Percentiles rank a stretch among this genome's conserved stretches.
These are phyloP conservation scores for Euzophera pinguis DNA, from an alignment of 2,888 invertebrate genomes.

Conservation along the genomic window DNA sequence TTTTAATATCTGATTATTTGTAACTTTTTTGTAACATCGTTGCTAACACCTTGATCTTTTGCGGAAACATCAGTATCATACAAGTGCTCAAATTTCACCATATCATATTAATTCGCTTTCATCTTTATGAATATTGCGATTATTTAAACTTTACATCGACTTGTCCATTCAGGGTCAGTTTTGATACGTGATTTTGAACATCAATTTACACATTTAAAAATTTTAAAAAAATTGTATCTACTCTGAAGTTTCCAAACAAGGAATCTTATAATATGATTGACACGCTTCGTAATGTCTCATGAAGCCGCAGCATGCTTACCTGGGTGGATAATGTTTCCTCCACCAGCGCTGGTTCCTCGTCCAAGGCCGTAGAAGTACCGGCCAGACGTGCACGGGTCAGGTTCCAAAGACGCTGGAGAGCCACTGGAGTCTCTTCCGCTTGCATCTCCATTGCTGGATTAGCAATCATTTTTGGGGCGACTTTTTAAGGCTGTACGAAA, in stretches of 20 bases:
- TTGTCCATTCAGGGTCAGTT: too few relatives aligned
- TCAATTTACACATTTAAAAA: too few relatives aligned
- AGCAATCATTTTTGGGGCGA: slow-evolving; percentile 56
- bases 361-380: slow-evolving; percentile 64
- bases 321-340: slow-evolving; percentile 68
- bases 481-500: too few relatives aligned
- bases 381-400: slow-evolving; percentile 71
- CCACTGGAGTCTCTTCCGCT: slow-evolving; percentile 71
- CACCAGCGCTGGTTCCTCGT: slow-evolving; percentile 60
- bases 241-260: too few relatives aligned
- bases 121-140: too few relatives aligned
- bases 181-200: too few relatives aligned
- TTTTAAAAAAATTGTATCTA: too few relatives aligned
- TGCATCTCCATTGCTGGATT: slow-evolving; percentile 79
- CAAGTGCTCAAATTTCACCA: background rate
- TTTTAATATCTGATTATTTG: background rate
- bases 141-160: too few relatives aligned
- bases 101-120: too few relatives aligned
- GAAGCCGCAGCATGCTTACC: slow-evolving; percentile 36
- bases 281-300: background rate
- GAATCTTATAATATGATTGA: too few relatives aligned
- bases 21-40: background rate
- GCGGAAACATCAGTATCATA: background rate
- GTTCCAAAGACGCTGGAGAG: slow-evolving; percentile 74
- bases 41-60: background rate